phyloP scores from a whole-genome alignment of 2,113 vertebrate genomes.

The Meles meles region DNA sequence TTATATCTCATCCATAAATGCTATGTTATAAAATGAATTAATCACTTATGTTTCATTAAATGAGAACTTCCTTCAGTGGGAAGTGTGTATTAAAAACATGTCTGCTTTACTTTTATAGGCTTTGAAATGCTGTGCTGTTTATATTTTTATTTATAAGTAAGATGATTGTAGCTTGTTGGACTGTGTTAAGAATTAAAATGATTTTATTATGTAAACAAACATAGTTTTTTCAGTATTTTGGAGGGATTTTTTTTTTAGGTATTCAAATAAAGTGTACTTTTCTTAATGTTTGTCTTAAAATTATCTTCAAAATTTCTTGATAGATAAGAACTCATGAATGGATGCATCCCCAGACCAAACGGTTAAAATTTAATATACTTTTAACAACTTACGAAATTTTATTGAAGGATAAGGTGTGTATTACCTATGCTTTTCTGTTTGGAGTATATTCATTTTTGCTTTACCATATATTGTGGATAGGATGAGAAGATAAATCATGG shows the following conservation, averaged over 20 bases:
- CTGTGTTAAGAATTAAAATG: not conserved
- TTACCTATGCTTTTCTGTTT: not conserved
- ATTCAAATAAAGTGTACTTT: conserved; percentile 3
- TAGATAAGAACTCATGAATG: conserved; percentile 98
- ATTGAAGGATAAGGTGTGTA: conserved; percentile 95
- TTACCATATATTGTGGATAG: not conserved
- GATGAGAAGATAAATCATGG: not conserved
- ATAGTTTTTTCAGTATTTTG: not conserved
- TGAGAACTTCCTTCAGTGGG: not conserved
- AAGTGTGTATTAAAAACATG: not conserved
- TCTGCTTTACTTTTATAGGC: not conserved
- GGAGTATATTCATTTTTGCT: not conserved
- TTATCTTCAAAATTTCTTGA: conserved; percentile 60
- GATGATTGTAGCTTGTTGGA: not conserved
- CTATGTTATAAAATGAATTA: not conserved
- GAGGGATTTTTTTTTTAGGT: conserved; percentile 29
- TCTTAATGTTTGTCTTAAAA: conserved; percentile 12
- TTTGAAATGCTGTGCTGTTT: not conserved
- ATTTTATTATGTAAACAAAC: conserved; percentile 5
- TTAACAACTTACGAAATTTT: conserved; percentile 98
- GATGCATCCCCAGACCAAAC: conserved; percentile 96
- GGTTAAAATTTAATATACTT: conserved; percentile 96
- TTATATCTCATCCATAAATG: not conserved
- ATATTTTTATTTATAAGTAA: not conserved
- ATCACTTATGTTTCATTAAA: not conserved